Conservation (phyloP, 2,797 vertebrate species). For the Astyanax mexicanus region DNA sequence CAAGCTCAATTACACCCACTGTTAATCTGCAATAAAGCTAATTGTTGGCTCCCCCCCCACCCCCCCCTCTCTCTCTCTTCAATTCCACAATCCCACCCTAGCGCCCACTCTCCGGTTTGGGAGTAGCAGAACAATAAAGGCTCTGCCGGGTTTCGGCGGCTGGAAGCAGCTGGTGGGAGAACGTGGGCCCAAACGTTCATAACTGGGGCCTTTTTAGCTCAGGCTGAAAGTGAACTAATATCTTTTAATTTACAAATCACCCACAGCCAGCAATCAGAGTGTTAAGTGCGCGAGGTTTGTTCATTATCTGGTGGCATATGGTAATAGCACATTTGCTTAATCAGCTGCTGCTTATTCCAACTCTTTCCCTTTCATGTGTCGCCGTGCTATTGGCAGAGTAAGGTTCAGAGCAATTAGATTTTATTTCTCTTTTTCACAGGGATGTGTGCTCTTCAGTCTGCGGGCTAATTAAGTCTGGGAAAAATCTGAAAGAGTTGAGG, state of each 20-base stretch:
- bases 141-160: no score
- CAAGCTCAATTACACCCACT: constrained; percentile 72
- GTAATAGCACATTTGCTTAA: constrained; percentile 67
- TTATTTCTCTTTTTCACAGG: constrained; percentile 7
- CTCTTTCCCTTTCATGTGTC: constrained; percentile 45
- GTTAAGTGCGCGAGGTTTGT: constrained; percentile 73
- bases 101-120: constrained; percentile 8
- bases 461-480: constrained; percentile 52
- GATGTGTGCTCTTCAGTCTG: constrained; percentile 50
- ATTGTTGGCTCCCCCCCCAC: constrained; percentile 67
- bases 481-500: constrained; percentile 39
- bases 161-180: constrained; percentile 1
- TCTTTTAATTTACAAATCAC: constrained; percentile 75
- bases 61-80: no score
- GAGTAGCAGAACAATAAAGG: constrained; percentile 7
- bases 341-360: constrained; percentile 59
- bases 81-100: constrained; percentile 4
- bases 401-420: constrained; percentile 50
- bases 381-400: constrained; percentile 47
- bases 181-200: no score
- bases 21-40: constrained; percentile 75
- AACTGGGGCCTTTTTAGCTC: background rate
- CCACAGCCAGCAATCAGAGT: constrained; percentile 76
- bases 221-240: constrained; percentile 48
- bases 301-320: constrained; percentile 66